A percentile compares a stretch with the other conserved stretches of the same genome.
phyloP scores from a whole-genome alignment of 2,113 vertebrate genomes.

The Mastomys natalensis region DNA sequence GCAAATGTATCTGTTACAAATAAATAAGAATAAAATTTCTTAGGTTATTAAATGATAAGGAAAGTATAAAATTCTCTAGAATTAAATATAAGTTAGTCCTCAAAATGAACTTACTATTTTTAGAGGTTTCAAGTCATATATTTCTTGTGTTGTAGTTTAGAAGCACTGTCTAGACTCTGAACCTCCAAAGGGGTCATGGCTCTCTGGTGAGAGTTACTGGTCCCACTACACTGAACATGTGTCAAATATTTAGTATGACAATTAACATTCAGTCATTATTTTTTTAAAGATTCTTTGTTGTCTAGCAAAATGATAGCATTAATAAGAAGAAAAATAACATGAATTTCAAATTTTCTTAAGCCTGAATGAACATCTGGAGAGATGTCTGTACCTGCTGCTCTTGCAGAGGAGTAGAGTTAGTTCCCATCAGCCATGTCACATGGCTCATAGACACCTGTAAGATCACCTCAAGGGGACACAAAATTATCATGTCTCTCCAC shows the following conservation, averaged over 20 bases:
- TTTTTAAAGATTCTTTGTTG: neutral
- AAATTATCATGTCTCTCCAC: too few relatives aligned
- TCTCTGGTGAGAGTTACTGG: neutral
- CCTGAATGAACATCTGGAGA: neutral
- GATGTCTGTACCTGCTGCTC: too few relatives aligned
- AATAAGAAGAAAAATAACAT: neutral
- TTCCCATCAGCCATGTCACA: neutral
- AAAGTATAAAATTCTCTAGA: neutral
- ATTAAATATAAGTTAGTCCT: neutral
- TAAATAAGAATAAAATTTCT: neutral
- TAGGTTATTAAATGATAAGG: neutral
- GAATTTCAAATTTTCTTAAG: neutral
- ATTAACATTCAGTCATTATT: neutral
- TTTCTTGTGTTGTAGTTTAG: neutral
- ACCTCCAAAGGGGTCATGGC: too few relatives aligned
- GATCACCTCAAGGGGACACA: neutral
- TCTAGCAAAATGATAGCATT: neutral
- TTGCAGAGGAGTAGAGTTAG: too few relatives aligned
- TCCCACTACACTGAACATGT: neutral
- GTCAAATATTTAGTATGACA: slow-evolving; percentile 3
- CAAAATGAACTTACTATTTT: neutral
- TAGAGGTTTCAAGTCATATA: neutral
- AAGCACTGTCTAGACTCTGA: neutral
- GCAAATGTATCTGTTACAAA: neutral
- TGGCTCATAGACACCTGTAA: neutral